Evolutionary conservation across 1,140 invertebrate species (phyloP), one percentile per base, ranked within the genome.

Genomic region (Achroia grisella): DNA sequence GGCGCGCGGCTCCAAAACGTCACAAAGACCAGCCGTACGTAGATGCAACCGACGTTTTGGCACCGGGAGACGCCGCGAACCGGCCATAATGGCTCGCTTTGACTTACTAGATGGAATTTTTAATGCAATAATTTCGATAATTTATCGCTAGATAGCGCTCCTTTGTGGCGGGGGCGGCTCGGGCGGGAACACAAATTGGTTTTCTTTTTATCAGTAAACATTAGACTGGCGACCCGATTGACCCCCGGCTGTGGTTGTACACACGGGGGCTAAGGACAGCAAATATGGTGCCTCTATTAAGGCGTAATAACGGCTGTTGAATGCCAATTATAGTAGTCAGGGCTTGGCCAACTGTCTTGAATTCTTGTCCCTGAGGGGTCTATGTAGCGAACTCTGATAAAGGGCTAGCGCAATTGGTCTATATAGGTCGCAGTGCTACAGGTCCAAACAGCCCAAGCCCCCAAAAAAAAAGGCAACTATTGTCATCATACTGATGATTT

Each of bases 91-190:
- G 76, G 83, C 68, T 71, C 76, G 70, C 87, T 88, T 88, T 88
- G 87, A 87, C 86, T 87, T 86, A 85, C 86, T 85, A 88, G 87
- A 89, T 89, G 88, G 88, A 89, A 89, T 89, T 89, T 89, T 89
- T 89, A 89, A 89, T 89, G 88, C 87, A 89, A 89, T 89, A 89
- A 89, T 89, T 89, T 86, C 88, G 84, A 89, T 89, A 89, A 89
- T 89, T 89, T 89, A 88, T 89, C 69, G 80, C 82, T 83, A 80
- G 78, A 82, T 80, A 71, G 68, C 69, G 61, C 59, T 70, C 70
- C 70, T 77, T 78, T 82, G 73, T 79, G 57, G 46, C 52, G 58
- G 61, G 40, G 60, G 40, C 49, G 36, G 49, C 8, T 41, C 58
- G 61, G 40, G 60, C 39, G 50, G 36, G 49, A 9, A 44, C 41